phyloP scores from a whole-genome alignment of 2,888 invertebrate genomes.

The Cepaea hortensis region DNA sequence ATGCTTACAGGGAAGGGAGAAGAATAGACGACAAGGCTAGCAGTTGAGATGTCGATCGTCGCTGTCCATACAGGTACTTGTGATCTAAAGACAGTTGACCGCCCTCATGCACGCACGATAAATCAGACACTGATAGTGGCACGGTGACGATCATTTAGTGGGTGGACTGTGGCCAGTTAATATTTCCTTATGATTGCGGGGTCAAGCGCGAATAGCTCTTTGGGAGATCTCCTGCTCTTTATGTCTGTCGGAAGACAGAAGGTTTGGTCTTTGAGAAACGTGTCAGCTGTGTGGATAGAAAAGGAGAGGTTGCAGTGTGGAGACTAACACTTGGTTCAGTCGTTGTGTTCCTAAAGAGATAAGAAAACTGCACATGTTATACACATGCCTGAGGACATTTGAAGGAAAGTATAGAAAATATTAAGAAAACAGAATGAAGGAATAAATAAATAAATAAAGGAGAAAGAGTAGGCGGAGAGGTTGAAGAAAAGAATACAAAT shows the following conservation, averaged over 20 bases:
- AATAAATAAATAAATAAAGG: too few species aligned
- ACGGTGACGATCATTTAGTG: slow-evolving; percentile 43
- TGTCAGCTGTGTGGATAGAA: too few species aligned
- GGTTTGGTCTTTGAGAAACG: not conserved
- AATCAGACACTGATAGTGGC: slow-evolving; percentile 46
- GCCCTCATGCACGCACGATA: slow-evolving; percentile 13
- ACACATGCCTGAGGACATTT: too few species aligned
- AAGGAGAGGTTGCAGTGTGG: too few species aligned
- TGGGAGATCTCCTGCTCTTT: slow-evolving; percentile 14
- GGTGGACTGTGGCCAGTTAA: slow-evolving; percentile 46
- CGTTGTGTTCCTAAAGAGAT: too few species aligned
- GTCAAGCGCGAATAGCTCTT: slow-evolving; percentile 37
- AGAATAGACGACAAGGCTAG: slow-evolving; percentile 33
- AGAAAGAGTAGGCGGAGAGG: too few species aligned
- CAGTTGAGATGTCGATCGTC: slow-evolving; percentile 35
- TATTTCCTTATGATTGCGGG: slow-evolving; percentile 21
- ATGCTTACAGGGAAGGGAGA: slow-evolving; percentile 27
- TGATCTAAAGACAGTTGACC: slow-evolving; percentile 34
- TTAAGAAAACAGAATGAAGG: too few species aligned
- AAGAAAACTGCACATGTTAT: too few species aligned
- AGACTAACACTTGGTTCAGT: too few species aligned
- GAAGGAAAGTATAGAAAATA: too few species aligned
- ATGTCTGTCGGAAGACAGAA: not conserved
- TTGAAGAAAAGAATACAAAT: too few species aligned
- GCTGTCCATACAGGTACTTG: slow-evolving; percentile 6